Evolutionary conservation across 2,797 vertebrate genomes (phyloP).

Genomic region (Euthynnus affinis): DNA sequence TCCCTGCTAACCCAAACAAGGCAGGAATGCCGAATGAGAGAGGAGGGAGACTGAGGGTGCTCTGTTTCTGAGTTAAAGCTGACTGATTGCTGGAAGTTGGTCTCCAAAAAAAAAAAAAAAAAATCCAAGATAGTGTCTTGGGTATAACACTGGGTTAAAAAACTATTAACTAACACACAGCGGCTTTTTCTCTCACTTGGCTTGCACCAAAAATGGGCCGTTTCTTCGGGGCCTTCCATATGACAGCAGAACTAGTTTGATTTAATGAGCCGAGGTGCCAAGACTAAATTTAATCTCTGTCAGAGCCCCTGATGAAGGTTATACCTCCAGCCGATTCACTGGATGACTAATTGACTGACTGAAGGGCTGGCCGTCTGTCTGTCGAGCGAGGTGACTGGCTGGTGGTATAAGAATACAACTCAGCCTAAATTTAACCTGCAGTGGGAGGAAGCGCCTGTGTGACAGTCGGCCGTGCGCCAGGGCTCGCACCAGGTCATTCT

Average conservation of each 20-base stretch:
- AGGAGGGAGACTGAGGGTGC: slow-evolving; percentile 64
- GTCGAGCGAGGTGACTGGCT: slow-evolving; percentile 75
- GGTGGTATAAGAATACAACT: slow-evolving; percentile 90
- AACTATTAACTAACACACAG: slow-evolving; percentile 6
- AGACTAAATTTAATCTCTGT: slow-evolving; percentile 78
- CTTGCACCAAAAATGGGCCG: slow-evolving; percentile 48
- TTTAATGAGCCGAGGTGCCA: slow-evolving; percentile 75
- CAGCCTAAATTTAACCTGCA: slow-evolving; percentile 91
- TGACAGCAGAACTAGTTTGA: slow-evolving; percentile 71
- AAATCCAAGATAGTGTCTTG: background rate
- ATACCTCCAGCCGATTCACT: slow-evolving; percentile 72
- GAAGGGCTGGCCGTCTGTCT: slow-evolving; percentile 72
- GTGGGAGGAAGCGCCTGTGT: slow-evolving; percentile 93
- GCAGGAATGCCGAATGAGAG: slow-evolving; percentile 73
- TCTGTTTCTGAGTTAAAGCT: slow-evolving; percentile 57
- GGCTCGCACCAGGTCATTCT: slow-evolving; percentile 88
- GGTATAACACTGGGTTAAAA: slow-evolving; percentile 3
- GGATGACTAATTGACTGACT: slow-evolving; percentile 79
- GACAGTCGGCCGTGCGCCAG: slow-evolving; percentile 93
- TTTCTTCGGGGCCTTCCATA: slow-evolving; percentile 48
- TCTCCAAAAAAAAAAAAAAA: slow-evolving; percentile 2
- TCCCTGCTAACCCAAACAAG: slow-evolving; percentile 87
- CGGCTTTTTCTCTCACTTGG: slow-evolving; percentile 15
- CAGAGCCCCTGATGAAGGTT: slow-evolving; percentile 75
- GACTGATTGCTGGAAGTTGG: slow-evolving; percentile 31